A percentile compares a stretch with the other conserved stretches of the same genome.
Conservation (phyloP, 2,797 vertebrate species). For the Melanotaenia maccullochi region DNA sequence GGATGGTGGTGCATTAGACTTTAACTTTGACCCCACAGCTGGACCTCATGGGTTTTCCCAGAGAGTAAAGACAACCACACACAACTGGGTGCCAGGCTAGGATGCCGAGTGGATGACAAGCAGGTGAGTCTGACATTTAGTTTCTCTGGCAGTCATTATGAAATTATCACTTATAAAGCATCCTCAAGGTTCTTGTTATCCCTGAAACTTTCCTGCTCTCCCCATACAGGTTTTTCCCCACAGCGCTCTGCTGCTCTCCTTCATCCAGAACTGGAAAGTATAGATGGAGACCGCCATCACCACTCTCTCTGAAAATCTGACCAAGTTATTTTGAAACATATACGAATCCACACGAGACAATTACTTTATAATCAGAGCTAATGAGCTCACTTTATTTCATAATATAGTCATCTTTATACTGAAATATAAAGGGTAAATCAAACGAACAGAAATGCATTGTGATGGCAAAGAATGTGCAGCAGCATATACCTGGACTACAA, state of each 20-base stretch:
- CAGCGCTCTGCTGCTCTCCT: neutral
- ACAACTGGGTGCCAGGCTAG: conserved; percentile 96
- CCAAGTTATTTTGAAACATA: neutral
- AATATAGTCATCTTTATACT: neutral
- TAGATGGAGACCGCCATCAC: neutral
- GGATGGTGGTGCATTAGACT: conserved; percentile 96
- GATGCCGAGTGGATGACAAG: neutral
- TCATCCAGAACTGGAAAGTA: neutral
- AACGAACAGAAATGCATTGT: neutral
- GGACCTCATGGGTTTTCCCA: conserved; percentile 92
- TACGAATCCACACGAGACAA: neutral
- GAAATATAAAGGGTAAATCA: neutral
- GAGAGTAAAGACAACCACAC: conserved; percentile 91
- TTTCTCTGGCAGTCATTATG: too few relatives aligned
- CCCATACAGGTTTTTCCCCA: neutral
- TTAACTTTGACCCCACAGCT: conserved; percentile 94
- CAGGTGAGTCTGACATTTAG: conserved; percentile 29
- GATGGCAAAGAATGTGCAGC: neutral
- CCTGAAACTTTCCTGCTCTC: neutral
- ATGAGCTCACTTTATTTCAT: too few relatives aligned
- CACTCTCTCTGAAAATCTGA: neutral
- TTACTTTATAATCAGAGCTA: neutral
- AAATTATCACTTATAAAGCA: neutral
- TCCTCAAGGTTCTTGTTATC: neutral
- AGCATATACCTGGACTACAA: neutral